phyloP scores from a whole-genome alignment of 1,140 invertebrate genomes.

The Drosophila punjabiensis region DNA sequence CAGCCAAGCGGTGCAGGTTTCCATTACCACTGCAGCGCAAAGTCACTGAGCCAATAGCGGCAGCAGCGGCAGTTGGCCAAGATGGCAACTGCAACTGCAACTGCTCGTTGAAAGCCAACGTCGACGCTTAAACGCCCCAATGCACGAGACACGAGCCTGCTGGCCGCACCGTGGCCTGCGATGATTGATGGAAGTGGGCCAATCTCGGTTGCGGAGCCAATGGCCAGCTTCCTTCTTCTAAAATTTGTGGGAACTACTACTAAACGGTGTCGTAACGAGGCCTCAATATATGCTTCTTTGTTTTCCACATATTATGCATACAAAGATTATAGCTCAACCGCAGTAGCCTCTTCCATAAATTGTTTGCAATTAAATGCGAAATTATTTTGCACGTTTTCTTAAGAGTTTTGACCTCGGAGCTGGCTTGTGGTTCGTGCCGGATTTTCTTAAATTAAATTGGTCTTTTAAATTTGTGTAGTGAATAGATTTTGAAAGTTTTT shows the following conservation, averaged over 20 bases:
- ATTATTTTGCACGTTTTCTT: conserved; percentile 45
- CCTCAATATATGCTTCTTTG: conserved; percentile 13
- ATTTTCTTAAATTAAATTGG: conserved; percentile 21
- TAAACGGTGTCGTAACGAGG: conserved; percentile 16
- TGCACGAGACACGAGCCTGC: conserved; percentile 37
- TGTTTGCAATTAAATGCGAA: conserved; percentile 45
- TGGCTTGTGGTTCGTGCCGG: conserved; percentile 29
- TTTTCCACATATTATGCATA: conserved; percentile 18
- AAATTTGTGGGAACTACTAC: conserved; percentile 3
- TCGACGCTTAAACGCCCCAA: conserved; percentile 68
- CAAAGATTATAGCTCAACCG: conserved; percentile 15
- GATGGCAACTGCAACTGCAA: conserved; percentile 33
- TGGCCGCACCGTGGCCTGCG: conserved; percentile 19
- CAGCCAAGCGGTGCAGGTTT: conserved; percentile 82
- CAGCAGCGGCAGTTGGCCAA: conserved; percentile 50
- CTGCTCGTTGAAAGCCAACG: conserved; percentile 56
- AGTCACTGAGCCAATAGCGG: conserved; percentile 54
- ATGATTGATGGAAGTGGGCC: conserved; percentile 43
- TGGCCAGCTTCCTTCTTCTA: conserved; percentile 24
- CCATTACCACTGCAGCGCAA: conserved; percentile 76
- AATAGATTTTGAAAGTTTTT: conserved; percentile 24
- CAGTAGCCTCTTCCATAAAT: conserved; percentile 39
- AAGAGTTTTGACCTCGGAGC: conserved; percentile 35
- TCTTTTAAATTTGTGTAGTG: conserved; percentile 3
- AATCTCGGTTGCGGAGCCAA: neutral